Evolutionary conservation across 2,113 vertebrate genomes (phyloP).

Genomic region (Semicossyphus pulcher): DNA sequence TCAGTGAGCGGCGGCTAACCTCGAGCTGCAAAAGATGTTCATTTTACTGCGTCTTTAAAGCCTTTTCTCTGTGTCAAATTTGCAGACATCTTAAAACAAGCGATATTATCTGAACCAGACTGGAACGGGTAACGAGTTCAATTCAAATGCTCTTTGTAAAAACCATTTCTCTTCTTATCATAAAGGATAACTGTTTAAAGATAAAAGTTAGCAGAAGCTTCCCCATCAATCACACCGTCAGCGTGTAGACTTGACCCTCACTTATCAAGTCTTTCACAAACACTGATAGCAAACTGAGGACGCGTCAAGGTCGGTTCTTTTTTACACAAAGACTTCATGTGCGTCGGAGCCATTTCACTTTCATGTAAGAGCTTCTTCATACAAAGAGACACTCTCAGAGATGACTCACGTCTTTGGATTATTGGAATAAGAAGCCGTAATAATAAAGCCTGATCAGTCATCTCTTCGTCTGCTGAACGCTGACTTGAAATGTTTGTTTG

Average conservation of each 20-base stretch:
- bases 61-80: neutral
- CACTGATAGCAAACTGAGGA: neutral
- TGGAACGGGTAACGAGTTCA: neutral
- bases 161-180: neutral
- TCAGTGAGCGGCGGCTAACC: neutral
- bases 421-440: constrained; percentile 20
- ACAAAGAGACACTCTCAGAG: constrained; percentile 2
- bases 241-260: neutral
- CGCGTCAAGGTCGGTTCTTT: neutral
- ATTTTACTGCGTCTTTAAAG: neutral
- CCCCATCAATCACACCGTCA: neutral
- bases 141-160: neutral
- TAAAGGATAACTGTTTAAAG: neutral
- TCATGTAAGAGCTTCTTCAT: constrained; percentile 6
- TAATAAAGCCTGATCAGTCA: too few relatives aligned
- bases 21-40: neutral
- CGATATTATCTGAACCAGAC: neutral
- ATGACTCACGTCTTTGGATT: constrained; percentile 7
- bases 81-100: constrained; percentile 12
- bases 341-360: neutral
- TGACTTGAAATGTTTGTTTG: too few relatives aligned
- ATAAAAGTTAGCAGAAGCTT: neutral
- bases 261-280: neutral
- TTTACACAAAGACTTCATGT: neutral
- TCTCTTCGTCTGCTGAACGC: neutral